Conservation (phyloP, 2,888 invertebrate species). For the Thera britannica region DNA sequence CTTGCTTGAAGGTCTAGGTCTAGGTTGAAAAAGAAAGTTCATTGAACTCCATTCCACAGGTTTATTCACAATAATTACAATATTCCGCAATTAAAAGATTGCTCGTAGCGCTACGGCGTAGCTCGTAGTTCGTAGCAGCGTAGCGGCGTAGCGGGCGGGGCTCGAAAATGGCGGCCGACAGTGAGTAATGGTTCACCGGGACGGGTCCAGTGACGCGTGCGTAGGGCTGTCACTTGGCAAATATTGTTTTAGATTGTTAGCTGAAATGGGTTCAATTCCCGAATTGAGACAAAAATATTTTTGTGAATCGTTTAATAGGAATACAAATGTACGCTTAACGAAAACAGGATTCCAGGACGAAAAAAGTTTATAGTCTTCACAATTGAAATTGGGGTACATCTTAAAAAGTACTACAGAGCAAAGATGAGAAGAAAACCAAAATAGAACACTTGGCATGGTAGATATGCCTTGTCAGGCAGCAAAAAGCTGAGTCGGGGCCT, state of each 20-base stretch:
- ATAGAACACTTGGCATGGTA: too few relatives aligned
- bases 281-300: too few relatives aligned
- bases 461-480: too few relatives aligned
- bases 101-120: slow-evolving; percentile 51
- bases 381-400: too few relatives aligned
- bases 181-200: slow-evolving; percentile 82
- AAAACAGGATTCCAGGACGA: too few relatives aligned
- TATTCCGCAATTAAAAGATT: slow-evolving; percentile 24
- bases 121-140: slow-evolving; percentile 64
- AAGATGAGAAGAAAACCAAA: too few relatives aligned
- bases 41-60: slow-evolving; percentile 18
- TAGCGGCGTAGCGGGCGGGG: slow-evolving; percentile 78
- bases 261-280: too few relatives aligned
- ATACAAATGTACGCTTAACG: too few relatives aligned
- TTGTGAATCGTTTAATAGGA: too few relatives aligned
- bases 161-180: slow-evolving; percentile 82
- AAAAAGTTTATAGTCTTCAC: too few relatives aligned
- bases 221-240: slow-evolving; percentile 65
- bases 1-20: background rate
- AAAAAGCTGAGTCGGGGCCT: too few relatives aligned
- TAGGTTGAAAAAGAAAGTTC: slow-evolving; percentile 1
- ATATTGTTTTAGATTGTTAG: background rate
- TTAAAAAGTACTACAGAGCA: too few relatives aligned
- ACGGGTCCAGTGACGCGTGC: slow-evolving; percentile 84
- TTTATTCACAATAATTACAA: slow-evolving; percentile 13